Evolutionary conservation across 2,888 invertebrate species (phyloP), one percentile per base, ranked within the genome.

Genomic region (Augochlorella aurata): DNA sequence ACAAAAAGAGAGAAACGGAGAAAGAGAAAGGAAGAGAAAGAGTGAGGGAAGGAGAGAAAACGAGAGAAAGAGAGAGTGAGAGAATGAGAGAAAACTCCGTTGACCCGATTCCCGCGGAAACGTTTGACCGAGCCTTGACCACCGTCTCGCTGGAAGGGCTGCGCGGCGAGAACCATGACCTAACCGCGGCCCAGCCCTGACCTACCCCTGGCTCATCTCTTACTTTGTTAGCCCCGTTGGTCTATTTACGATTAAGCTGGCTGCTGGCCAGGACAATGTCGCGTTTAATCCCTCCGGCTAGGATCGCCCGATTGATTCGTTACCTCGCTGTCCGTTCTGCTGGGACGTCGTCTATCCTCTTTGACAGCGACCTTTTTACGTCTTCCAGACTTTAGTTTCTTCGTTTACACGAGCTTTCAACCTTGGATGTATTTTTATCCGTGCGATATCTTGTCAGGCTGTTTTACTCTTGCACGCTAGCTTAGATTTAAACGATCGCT

Each of bases 171-270:
- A 81, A 81, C 82, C 82, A 50, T 81, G 82, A 81, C 82, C 81
- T 81, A 73, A 44, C 68, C 12, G 16, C 76, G 74, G 70, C 81
- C 52, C 79, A 73, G 79, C 80, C 81, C 81, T 74, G 74, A 82
- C 81, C 81, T 67, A 72, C 54, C 76, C 38, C 45, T 45, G 16
- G 44, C 54, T 63, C 58, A 54, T 77, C 70, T 45, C 65, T 71
- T 54, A 72, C 76, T 81, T 82, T n/a, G 69, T 82, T 77, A 65
- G 54, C 76, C 1, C 52, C 8, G 58, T 38, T 38, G 38, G 5
- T 63, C 81, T 58, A 76, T 80, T 75, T 75, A 68, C 81, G 68
- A 63, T 73, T 45, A 21, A 29, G 8, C 72, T 81, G 82, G 81
- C 71, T 14, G 10, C 5, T 1, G 12, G 81, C 82, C 82, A 82